A percentile compares a stretch with the other conserved stretches of the same genome.
Evolutionary conservation across 2,888 invertebrate species (phyloP).

Genomic region (Pristionchus maxplancki): DNA sequence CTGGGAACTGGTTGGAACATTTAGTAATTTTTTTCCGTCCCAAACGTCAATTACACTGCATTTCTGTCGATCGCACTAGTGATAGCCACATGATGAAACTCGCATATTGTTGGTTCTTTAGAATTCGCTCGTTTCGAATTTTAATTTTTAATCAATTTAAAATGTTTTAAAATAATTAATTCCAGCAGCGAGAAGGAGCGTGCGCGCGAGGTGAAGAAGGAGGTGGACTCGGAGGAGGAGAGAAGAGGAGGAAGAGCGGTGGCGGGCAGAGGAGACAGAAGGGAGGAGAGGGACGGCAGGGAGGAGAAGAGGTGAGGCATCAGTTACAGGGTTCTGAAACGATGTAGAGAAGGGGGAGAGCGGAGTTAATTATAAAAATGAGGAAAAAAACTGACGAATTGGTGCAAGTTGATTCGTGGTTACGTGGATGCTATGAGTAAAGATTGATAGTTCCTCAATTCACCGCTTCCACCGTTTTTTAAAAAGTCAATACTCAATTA

Average conservation of each 20-base stretch:
- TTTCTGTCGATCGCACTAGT: too few relatives aligned
- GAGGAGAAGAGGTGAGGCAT: slow-evolving; percentile 16
- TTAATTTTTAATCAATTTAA: background rate
- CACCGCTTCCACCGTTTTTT: too few relatives aligned
- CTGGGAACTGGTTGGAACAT: background rate
- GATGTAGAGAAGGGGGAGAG: background rate
- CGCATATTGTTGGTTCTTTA: background rate
- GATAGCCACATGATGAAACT: background rate
- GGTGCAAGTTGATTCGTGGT: background rate
- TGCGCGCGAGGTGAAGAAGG: slow-evolving; percentile 34
- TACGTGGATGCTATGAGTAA: background rate
- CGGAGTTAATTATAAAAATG: too few relatives aligned
- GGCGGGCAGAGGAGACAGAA: background rate
- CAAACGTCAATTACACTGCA: too few relatives aligned
- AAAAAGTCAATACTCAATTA: too few relatives aligned
- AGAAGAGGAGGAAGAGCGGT: background rate
- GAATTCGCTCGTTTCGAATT: background rate
- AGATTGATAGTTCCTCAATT: too few relatives aligned
- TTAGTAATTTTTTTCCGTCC: too few relatives aligned
- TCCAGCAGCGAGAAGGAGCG: slow-evolving; percentile 32
- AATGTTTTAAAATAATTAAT: background rate
- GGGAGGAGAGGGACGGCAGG: slow-evolving; percentile 24
- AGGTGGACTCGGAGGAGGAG: slow-evolving; percentile 9
- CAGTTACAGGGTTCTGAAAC: background rate
- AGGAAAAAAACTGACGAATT: background rate